Evolutionary conservation across 2,797 vertebrate genomes (phyloP).

Genomic region (Hemitrygon akajei): DNA sequence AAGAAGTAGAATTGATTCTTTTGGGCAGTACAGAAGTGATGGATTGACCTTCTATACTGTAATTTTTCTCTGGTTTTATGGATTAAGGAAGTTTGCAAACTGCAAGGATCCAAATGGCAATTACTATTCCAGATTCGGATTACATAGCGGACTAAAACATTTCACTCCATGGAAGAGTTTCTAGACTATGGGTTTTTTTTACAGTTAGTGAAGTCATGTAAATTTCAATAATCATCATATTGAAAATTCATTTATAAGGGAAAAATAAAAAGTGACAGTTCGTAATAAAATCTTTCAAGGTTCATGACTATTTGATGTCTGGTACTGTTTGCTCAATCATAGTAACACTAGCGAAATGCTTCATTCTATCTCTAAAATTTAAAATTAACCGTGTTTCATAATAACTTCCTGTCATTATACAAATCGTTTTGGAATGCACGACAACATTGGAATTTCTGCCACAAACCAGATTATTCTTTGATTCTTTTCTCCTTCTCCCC

Average conservation of each 20-base stretch:
- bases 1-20: too few relatives aligned
- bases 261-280: not conserved
- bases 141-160: too few relatives aligned
- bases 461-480: constrained; percentile 5
- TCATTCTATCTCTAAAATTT: constrained; percentile 13
- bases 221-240: not conserved
- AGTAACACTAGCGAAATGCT: not conserved
- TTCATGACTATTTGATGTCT: not conserved
- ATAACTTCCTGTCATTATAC: constrained; percentile 23
- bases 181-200: not conserved
- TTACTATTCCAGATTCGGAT: too few relatives aligned
- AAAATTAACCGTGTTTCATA: constrained; percentile 11
- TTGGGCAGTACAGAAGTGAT: too few relatives aligned
- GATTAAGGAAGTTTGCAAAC: too few relatives aligned
- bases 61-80: too few relatives aligned
- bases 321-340: not conserved
- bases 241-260: not conserved
- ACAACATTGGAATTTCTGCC: constrained; percentile 27
- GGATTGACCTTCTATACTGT: too few relatives aligned
- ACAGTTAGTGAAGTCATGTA: not conserved
- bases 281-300: not conserved
- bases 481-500: not conserved
- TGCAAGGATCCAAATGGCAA: too few relatives aligned
- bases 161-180: too few relatives aligned
- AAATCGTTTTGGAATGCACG: constrained; percentile 15